phyloP scores from a whole-genome alignment of 2,888 invertebrate genomes.

The Helobdella robusta region DNA sequence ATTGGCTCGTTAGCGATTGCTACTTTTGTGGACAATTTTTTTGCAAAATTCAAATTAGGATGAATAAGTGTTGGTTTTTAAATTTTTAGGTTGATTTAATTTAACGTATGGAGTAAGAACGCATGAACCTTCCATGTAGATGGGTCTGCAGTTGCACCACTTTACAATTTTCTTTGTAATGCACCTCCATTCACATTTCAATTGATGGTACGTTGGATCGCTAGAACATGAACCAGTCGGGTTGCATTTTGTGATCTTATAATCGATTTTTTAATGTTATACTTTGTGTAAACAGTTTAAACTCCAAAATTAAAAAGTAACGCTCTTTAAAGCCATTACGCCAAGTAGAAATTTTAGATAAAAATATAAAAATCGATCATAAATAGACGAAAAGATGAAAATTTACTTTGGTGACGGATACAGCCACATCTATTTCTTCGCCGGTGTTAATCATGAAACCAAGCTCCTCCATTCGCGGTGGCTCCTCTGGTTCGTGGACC shows the following conservation, averaged over 20 bases:
- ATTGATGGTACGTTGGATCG: constrained; percentile 8
- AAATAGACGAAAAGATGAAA: neutral
- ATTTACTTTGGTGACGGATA: neutral
- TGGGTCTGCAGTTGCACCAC: constrained; percentile 6
- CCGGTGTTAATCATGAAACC: neutral
- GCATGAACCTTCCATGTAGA: constrained; percentile 4
- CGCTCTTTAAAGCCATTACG: neutral
- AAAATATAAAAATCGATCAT: neutral
- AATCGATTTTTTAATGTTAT: too few species aligned
- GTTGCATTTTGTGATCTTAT: too few species aligned
- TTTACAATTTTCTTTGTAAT: neutral
- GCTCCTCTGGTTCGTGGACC: constrained; percentile 10
- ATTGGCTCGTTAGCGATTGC: constrained; percentile 2
- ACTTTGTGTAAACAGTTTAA: too few species aligned
- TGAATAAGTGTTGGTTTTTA: too few species aligned
- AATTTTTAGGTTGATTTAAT: too few species aligned
- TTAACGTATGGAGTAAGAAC: too few species aligned
- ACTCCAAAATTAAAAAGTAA: too few species aligned
- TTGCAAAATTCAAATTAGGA: too few species aligned
- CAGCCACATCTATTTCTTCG: neutral
- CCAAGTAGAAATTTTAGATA: neutral
- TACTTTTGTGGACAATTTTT: too few species aligned
- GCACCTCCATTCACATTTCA: constrained; percentile 5
- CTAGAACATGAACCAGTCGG: constrained; percentile 15
- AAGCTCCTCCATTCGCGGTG: neutral